Conservation (phyloP, 1,140 invertebrate genomes). For the Aphelenchoides fujianensis region DNA sequence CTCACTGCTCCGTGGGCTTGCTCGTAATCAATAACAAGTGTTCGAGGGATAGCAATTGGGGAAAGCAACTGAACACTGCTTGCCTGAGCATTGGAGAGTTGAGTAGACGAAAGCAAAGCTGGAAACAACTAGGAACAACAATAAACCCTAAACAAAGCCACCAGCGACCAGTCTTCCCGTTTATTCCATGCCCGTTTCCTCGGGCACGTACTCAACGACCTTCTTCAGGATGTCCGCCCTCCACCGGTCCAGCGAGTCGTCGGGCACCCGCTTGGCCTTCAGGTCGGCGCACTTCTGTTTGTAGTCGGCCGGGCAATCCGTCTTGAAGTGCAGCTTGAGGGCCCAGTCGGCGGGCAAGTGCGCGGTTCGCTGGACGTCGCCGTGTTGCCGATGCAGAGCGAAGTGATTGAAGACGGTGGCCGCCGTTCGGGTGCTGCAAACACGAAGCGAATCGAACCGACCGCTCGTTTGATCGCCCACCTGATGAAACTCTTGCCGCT, state of each 20-base stretch:
- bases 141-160: too few relatives aligned
- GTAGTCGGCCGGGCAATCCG: conserved; percentile 73
- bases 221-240: conserved; percentile 20
- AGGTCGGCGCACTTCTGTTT: conserved; percentile 40
- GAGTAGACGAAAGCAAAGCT: too few relatives aligned
- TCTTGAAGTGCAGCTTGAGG: conserved; percentile 85
- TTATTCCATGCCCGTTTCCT: too few relatives aligned
- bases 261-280: conserved; percentile 24
- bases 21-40: too few relatives aligned
- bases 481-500: conserved; percentile 73
- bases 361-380: conserved; percentile 66
- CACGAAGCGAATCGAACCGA: not conserved
- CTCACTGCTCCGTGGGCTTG: too few relatives aligned
- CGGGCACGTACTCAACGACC: not conserved
- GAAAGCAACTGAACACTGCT: conserved; percentile 1
- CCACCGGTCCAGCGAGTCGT: conserved; percentile 42
- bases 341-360: conserved; percentile 74
- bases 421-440: conserved; percentile 72
- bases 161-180: too few relatives aligned
- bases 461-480: conserved; percentile 18
- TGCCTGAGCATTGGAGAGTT: too few relatives aligned
- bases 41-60: too few relatives aligned
- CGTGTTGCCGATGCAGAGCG: conserved; percentile 71
- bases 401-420: conserved; percentile 91
- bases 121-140: too few relatives aligned